Percentiles rank a stretch among this genome's conserved stretches.
Evolutionary conservation across 2,113 vertebrate genomes (phyloP).

Genomic region (Terrapene triunguis): DNA sequence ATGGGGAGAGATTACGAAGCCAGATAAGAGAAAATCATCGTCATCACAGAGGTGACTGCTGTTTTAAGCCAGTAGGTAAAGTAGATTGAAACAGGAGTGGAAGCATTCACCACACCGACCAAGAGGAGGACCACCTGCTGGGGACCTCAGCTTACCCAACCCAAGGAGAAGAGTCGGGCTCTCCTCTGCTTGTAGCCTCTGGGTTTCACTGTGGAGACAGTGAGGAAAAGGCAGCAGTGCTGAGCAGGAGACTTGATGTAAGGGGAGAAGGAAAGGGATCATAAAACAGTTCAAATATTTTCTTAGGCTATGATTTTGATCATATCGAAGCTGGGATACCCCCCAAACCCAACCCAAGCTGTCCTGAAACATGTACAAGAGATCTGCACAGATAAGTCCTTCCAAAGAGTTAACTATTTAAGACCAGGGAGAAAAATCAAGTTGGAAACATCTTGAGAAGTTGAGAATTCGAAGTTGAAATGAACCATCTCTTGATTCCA

Average conservation of each 20-base stretch:
- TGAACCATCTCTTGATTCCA: background rate
- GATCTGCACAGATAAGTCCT: background rate
- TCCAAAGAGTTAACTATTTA: background rate
- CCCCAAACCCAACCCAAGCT: background rate
- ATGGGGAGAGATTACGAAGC: background rate
- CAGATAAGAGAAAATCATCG: background rate
- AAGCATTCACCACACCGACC: background rate
- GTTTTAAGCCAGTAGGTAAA: background rate
- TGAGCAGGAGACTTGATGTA: background rate
- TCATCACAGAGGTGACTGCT: background rate
- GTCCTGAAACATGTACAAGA: background rate
- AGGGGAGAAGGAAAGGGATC: background rate
- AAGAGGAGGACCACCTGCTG: background rate
- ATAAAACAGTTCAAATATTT: background rate
- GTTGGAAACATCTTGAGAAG: background rate
- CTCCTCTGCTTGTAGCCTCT: background rate
- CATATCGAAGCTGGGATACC: background rate
- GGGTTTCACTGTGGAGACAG: background rate
- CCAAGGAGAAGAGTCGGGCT: background rate
- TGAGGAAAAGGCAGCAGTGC: background rate
- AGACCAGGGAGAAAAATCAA: background rate
- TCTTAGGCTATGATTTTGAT: background rate
- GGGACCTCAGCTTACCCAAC: background rate
- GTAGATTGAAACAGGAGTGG: background rate
- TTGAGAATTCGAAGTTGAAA: background rate